Evolutionary conservation across 2,113 vertebrate species (phyloP).

Genomic region (Perca flavescens): DNA sequence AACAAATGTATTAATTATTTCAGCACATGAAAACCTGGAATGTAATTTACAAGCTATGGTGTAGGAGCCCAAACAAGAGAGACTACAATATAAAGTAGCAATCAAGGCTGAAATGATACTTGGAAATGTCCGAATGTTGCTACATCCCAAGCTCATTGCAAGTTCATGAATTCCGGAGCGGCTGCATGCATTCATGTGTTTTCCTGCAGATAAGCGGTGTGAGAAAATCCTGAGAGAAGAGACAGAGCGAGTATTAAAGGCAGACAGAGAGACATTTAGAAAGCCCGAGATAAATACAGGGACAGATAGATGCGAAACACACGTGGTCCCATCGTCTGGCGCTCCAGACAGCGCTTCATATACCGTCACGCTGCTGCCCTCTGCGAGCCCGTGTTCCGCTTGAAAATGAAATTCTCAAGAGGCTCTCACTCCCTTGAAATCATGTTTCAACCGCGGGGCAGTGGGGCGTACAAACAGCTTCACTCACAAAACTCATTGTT

Average conservation of each 20-base stretch:
- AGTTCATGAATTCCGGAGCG: constrained; percentile 53
- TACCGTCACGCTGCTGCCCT: constrained; percentile 60
- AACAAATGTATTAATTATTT: background rate
- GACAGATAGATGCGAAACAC: constrained; percentile 44
- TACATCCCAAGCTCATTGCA: constrained; percentile 33
- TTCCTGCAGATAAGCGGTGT: constrained; percentile 62
- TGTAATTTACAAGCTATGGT: background rate
- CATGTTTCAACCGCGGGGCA: constrained; percentile 50
- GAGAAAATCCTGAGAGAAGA: constrained; percentile 38
- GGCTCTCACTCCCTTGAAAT: constrained; percentile 57
- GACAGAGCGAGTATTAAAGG: constrained; percentile 9
- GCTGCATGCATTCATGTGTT: constrained; percentile 56
- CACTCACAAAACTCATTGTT: constrained; percentile 51
- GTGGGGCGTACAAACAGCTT: constrained; percentile 47
- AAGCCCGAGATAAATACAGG: constrained; percentile 45
- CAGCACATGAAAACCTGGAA: background rate
- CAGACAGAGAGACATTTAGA: constrained; percentile 56
- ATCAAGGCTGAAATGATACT: background rate
- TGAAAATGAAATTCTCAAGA: constrained; percentile 68
- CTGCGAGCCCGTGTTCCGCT: constrained; percentile 44
- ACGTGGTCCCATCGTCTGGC: constrained; percentile 34
- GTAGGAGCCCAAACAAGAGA: no score
- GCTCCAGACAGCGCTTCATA: constrained; percentile 1
- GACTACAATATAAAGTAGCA: no score
- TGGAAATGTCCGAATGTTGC: background rate